Conservation (phyloP, 92 coral and sea anemone genomes). For the Zoanthus sansibaricus region DNA sequence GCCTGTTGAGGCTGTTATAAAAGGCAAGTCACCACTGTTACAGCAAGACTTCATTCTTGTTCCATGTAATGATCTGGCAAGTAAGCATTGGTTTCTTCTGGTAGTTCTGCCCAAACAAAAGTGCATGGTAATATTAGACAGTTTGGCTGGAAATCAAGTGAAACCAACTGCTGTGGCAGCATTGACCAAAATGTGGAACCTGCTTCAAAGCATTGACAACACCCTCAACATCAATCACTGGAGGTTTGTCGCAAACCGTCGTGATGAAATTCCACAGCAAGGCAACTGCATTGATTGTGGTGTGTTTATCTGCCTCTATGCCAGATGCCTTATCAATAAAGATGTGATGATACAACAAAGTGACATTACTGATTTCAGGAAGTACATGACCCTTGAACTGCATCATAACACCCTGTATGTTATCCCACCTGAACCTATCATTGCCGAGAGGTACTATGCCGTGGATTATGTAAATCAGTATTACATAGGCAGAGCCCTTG, state of each 20-base stretch:
- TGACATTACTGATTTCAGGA: too few species aligned
- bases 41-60: constrained; percentile 32
- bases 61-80: not conserved
- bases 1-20: not conserved
- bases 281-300: constrained; percentile 49
- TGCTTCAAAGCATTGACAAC: constrained; percentile 22
- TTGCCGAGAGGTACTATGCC: constrained; percentile 34
- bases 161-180: constrained; percentile 10
- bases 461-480: constrained; percentile 42
- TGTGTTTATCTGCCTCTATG: constrained; percentile 50
- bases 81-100: constrained; percentile 30
- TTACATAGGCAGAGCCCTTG: constrained; percentile 37
- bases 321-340: constrained; percentile 26
- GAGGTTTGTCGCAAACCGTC: constrained; percentile 20
- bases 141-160: not conserved
- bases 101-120: constrained; percentile 20
- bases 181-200: constrained; percentile 24
- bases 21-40: not conserved
- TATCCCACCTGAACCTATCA: not conserved
- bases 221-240: constrained; percentile 18
- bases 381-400: constrained; percentile 13
- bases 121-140: constrained; percentile 27
- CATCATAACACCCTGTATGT: constrained; percentile 22
- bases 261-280: constrained; percentile 39
- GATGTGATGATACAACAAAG: constrained; percentile 32